A percentile compares a stretch with the other conserved stretches of the same genome.
These are phyloP conservation scores for Canis aureus DNA, from an alignment of 2,113 vertebrate genomes.

Conservation along the genomic window DNA sequence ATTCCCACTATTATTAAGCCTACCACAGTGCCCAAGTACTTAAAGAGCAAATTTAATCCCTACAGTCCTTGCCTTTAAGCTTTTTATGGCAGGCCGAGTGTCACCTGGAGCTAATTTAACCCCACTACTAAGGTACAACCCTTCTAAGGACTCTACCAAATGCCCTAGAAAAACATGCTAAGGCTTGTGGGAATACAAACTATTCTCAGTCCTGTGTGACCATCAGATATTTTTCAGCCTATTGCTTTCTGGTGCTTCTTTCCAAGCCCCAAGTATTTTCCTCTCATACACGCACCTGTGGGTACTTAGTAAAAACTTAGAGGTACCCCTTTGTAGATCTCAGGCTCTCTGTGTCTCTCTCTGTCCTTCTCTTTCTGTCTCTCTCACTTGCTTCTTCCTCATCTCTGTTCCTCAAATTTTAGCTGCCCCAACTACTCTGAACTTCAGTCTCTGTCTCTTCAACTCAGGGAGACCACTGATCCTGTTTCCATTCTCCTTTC, in stretches of 20 bases:
- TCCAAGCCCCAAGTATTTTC: not conserved
- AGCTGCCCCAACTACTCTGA: not conserved
- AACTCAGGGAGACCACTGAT: not conserved
- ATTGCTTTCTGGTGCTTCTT: not conserved
- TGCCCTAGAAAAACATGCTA: not conserved
- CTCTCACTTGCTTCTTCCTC: not conserved
- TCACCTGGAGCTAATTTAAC: not conserved
- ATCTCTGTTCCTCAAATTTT: not conserved
- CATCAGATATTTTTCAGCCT: not conserved
- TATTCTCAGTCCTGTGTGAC: not conserved
- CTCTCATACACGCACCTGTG: not conserved
- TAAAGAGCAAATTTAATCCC: not conserved
- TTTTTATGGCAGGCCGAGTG: not conserved
- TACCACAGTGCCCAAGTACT: not conserved
- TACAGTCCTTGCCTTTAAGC: not conserved
- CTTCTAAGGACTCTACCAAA: not conserved
- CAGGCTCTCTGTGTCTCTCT: not conserved
- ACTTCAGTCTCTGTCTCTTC: not conserved
- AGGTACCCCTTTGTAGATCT: not conserved
- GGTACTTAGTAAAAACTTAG: not conserved
- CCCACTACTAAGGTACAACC: not conserved
- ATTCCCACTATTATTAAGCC: not conserved
- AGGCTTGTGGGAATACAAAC: not conserved
- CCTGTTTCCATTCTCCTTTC: not conserved
- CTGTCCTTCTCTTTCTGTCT: not conserved